These are phyloP conservation scores for Chionodraco myersi DNA, from an alignment of 2,113 vertebrate genomes.

Conservation along the genomic window DNA sequence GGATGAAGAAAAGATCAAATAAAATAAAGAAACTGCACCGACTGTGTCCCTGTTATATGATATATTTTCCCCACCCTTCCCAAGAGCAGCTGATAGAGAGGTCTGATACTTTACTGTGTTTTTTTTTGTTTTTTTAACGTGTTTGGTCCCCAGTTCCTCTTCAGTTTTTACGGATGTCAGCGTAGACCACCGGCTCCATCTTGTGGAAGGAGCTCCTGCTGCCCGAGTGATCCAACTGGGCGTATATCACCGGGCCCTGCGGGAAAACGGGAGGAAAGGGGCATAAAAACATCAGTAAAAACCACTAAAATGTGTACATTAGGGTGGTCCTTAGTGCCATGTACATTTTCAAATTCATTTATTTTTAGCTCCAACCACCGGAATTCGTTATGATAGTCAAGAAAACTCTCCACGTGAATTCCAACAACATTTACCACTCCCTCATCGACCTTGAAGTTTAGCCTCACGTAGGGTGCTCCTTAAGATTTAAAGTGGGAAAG, in stretches of 20 bases:
- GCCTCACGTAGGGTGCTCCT: too few relatives aligned
- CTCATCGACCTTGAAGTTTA: too few relatives aligned
- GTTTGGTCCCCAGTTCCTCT: slow-evolving; percentile 50
- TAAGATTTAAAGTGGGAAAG: too few relatives aligned
- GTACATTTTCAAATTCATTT: too few relatives aligned
- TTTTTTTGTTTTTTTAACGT: slow-evolving; percentile 23
- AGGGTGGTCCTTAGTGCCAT: too few relatives aligned
- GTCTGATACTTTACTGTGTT: slow-evolving; percentile 66
- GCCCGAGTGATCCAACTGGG: slow-evolving; percentile 95
- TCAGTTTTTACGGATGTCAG: slow-evolving; percentile 94
- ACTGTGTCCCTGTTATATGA: slow-evolving; percentile 56
- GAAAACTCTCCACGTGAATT: too few relatives aligned
- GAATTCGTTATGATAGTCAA: too few relatives aligned
- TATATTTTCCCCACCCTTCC: slow-evolving; percentile 56
- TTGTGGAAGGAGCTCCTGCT: slow-evolving; percentile 93
- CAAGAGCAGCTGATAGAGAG: slow-evolving; percentile 72
- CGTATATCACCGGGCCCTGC: slow-evolving; percentile 97
- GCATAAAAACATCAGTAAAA: not conserved
- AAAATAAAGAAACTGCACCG: slow-evolving; percentile 47
- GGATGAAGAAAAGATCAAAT: slow-evolving; percentile 35
- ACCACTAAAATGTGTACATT: not conserved
- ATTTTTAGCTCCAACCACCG: too few relatives aligned
- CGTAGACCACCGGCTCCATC: slow-evolving; percentile 96
- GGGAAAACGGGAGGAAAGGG: not conserved
- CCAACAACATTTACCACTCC: too few relatives aligned